These are phyloP conservation scores for Nymphalis urticae DNA, from an alignment of 2,888 invertebrate genomes.

Conservation along the genomic window DNA sequence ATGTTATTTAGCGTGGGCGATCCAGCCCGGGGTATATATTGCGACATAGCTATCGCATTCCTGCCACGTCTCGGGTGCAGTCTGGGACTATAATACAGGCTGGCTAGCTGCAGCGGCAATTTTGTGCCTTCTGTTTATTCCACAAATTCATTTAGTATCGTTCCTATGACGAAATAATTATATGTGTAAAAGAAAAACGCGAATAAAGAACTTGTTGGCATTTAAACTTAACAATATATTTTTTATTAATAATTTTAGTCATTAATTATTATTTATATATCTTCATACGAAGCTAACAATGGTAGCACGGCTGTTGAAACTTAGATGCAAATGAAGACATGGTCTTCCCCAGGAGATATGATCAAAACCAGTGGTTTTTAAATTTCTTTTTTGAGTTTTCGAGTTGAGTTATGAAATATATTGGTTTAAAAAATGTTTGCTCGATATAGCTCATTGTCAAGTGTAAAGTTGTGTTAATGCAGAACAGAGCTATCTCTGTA, in stretches of 20 bases:
- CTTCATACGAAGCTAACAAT: no score
- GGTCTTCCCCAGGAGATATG: no score
- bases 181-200: background rate
- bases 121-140: constrained; percentile 12
- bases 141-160: background rate
- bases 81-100: constrained; percentile 32
- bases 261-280: no score
- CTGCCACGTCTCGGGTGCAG: constrained; percentile 38
- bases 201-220: no score
- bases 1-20: constrained; percentile 29
- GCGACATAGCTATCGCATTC: constrained; percentile 37
- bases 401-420: no score
- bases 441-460: background rate
- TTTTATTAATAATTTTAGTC: no score
- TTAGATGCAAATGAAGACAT: no score
- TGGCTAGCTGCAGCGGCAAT: constrained; percentile 22
- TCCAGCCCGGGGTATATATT: constrained; percentile 27
- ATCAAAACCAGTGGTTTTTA: no score
- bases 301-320: no score
- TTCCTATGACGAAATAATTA: background rate
- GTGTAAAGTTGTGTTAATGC: background rate
- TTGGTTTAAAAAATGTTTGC: background rate
- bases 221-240: no score
- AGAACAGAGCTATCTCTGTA: background rate
- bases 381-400: no score